phyloP scores from a whole-genome alignment of 2,113 vertebrate species.

The Tetrax tetrax region DNA sequence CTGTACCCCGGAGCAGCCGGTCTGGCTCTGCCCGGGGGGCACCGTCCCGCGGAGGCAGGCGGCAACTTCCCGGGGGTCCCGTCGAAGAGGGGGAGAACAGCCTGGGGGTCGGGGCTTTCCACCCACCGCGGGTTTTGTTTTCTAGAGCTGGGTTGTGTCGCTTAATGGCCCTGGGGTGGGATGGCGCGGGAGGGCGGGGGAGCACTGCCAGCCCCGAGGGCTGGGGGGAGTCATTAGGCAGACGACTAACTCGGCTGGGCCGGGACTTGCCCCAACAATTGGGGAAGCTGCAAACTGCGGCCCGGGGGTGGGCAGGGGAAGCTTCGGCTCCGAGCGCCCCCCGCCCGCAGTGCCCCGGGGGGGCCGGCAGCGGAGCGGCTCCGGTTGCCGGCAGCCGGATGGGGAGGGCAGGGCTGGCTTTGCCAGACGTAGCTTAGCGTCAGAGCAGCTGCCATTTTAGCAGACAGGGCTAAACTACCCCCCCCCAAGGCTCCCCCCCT shows the following conservation, averaged over 20 bases:
- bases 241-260: conserved; percentile 72
- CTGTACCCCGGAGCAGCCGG: background rate
- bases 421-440: conserved; percentile 21
- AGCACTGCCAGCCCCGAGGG: conserved; percentile 20
- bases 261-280: background rate
- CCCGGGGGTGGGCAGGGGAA: background rate
- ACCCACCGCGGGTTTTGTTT: background rate
- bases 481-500: no score
- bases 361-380: background rate
- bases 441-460: conserved; percentile 67
- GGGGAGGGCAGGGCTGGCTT: conserved; percentile 56
- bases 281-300: background rate
- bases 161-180: background rate
- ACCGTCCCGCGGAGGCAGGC: background rate
- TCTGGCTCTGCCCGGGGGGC: background rate
- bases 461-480: background rate
- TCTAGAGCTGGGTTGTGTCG: background rate
- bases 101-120: fast-evolving
- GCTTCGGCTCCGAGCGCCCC: background rate
- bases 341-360: background rate
- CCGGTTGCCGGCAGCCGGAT: conserved; percentile 1
- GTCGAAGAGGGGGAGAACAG: background rate
- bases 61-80: background rate
- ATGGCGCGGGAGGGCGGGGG: background rate
- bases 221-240: conserved; percentile 67